Evolutionary conservation across 2,797 vertebrate species (phyloP), one percentile per base, ranked within the genome.

Genomic region (Borostomias antarcticus): DNA sequence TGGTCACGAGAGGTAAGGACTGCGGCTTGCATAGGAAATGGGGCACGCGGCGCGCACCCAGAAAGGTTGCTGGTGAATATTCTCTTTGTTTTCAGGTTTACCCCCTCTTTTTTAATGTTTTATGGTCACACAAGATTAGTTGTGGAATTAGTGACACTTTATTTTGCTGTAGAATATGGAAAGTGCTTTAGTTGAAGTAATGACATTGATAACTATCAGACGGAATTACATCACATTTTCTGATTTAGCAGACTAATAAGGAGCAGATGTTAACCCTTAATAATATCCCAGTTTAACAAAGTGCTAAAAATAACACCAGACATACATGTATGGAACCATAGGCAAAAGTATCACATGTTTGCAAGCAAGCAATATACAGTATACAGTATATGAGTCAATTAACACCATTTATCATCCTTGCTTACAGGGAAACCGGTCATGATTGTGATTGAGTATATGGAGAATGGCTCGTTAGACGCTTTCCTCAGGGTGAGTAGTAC

Each of bases 401-500:
- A 79, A 84, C 82, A 70, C 65, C 58, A 21, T 67, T 70, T 68
- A 48, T 59, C 37, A 15, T 29, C 10, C 17, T 57, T 25, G 33
- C 48, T 88, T 90, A 73, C 88, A 99, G 98, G 98, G 74, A 99
- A 98, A 84, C 98, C 98, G 13, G 95, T 99, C 81, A 99, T 99
- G 98, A 99, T 99, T 85, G 94, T 99, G 87, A 98, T 98, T 82
- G 98, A 99, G 93, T 98, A 97, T 84, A 99, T 99, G 98, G 97
- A 99, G 86, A 99, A 99, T 68, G 97, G 96, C 82, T 95, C 97
- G 73, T 92, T 99, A 85, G 98, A 99, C 74, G 93, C 94, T 58
- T 99, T 99, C 93, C 96, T 99, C 90, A 95, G 98, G 91, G 98
- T 98, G 80, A 93, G 94, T 90, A 81, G 35, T 66, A 4, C 4